Evolutionary conservation across 53 echinoderm and acorn worm species (phyloP).

Genomic region (Luidia sarsii): DNA sequence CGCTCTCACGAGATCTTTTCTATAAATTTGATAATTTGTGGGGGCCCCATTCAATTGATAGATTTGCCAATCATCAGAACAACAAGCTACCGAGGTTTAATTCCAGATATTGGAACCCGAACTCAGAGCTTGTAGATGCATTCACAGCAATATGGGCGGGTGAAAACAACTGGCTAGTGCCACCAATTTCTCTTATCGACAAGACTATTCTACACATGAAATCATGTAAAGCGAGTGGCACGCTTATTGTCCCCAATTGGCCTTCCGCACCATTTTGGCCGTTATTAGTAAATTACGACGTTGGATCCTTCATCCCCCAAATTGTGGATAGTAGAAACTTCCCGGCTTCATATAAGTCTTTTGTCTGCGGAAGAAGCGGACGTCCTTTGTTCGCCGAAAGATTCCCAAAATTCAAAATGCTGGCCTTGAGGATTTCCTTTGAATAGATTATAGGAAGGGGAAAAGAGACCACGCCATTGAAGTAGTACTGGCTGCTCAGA

Average conservation of each 20-base stretch:
- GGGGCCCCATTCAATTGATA: constrained; percentile 26
- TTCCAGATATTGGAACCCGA: constrained; percentile 24
- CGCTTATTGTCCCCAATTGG: constrained; percentile 19
- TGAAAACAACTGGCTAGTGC: constrained; percentile 41
- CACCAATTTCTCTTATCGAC: not conserved
- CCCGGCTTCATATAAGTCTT: not conserved
- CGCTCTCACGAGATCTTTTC: not conserved
- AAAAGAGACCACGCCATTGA: no score
- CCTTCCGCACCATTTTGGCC: constrained; percentile 32
- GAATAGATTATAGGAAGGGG: not conserved
- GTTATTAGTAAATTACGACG: not conserved
- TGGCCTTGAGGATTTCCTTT: not conserved
- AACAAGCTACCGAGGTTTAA: not conserved
- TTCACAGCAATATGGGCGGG: not conserved
- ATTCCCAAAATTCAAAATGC: not conserved
- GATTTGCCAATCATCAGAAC: constrained; percentile 24
- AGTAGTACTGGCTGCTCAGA: no score
- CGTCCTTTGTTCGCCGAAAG: not conserved
- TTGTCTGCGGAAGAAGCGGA: not conserved
- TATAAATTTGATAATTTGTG: not conserved
- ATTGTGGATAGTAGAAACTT: not conserved
- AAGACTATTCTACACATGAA: constrained; percentile 11
- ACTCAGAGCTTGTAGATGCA: constrained; percentile 2
- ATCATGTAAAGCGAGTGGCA: not conserved
- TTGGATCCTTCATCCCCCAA: not conserved